Evolutionary conservation across 2,888 invertebrate species (phyloP), one percentile per base, ranked within the genome.

Genomic region (Clepsis dumicolana): DNA sequence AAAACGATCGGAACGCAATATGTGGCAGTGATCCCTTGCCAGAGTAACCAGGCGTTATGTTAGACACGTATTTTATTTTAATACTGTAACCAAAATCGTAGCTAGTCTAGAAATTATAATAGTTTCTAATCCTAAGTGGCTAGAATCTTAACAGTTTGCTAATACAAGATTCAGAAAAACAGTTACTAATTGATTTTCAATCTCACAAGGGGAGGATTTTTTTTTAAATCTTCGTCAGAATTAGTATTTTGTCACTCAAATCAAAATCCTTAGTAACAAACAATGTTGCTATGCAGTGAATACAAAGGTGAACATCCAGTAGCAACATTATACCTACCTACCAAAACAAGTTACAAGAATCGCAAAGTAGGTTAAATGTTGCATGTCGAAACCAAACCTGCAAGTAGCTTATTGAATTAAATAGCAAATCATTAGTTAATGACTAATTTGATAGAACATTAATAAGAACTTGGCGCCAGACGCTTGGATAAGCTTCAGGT

Each of bases 401-500:
- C 38, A 59, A 38, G 38, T 59, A 59, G 41, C 16, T 56, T 21
- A 57, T 57, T 62, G 16, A 67, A 67, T 67, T 63, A 50, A 57
- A 38, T 57, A 41, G 35, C 16, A 56, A 27, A 66, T 54, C 54
- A 66, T 50, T 52, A 62, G 53, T 67, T 32, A 64, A 61, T 50
- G 66, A 56, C 66, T 54, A 32, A 62, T 67, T 29, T 29, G 29
- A 56, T 53, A 60, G 27, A 32, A 4, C 50, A 66, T 71, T 64
- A 65, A 48, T 48, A 71, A 44, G 21, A 7, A n/a, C 29, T 35
- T 68, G 74, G 73, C 74, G 74, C 71, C 72, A 75, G 72, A 71
- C 72, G 61, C 64, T 73, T 72, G 68, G 71, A 73, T 73, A 74
- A 72, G 72, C 65, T 70, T 70, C 21, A 70, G 72, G 63, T 69